phyloP scores from a whole-genome alignment of 2,888 invertebrate species.

The Tuta absoluta region DNA sequence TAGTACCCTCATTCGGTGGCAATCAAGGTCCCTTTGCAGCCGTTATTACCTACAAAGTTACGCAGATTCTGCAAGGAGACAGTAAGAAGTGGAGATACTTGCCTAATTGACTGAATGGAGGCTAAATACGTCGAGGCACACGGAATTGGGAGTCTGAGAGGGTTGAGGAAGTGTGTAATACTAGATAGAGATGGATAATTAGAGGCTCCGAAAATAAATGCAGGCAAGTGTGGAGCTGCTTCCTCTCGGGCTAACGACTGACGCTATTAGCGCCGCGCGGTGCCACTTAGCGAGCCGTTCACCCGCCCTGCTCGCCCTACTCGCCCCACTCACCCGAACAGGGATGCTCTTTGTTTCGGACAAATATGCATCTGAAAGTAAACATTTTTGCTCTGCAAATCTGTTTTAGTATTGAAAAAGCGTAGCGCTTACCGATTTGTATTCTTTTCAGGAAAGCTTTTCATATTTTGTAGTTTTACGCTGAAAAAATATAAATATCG shows the following conservation, averaged over 20 bases:
- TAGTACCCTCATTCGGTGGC: conserved; percentile 15
- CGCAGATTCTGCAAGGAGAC: background rate
- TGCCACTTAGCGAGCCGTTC: conserved; percentile 15
- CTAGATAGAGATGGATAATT: conserved; percentile 26
- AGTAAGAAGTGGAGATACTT: background rate
- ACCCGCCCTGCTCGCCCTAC: background rate
- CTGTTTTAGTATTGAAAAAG: conserved; percentile 2
- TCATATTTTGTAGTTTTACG: background rate
- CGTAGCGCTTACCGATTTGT: background rate
- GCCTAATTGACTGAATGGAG: background rate
- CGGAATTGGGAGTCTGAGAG: background rate
- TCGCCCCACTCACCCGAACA: background rate
- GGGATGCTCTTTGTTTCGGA: conserved; percentile 5
- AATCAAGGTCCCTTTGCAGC: conserved; percentile 15
- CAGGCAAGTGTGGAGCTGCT: conserved; percentile 23
- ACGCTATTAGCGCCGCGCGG: conserved; percentile 22
- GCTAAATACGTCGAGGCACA: background rate
- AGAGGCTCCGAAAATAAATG: conserved; percentile 31
- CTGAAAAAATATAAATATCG: background rate
- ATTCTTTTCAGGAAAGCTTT: background rate
- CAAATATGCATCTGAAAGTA: conserved; percentile 5
- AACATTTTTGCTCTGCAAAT: conserved; percentile 6
- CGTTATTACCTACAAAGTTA: conserved; percentile 1
- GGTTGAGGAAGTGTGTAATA: conserved; percentile 24
- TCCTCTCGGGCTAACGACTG: conserved; percentile 26